Base-by-base conservation (phyloP, 23 tunicate genomes). In the Corella eumyota region DNA sequence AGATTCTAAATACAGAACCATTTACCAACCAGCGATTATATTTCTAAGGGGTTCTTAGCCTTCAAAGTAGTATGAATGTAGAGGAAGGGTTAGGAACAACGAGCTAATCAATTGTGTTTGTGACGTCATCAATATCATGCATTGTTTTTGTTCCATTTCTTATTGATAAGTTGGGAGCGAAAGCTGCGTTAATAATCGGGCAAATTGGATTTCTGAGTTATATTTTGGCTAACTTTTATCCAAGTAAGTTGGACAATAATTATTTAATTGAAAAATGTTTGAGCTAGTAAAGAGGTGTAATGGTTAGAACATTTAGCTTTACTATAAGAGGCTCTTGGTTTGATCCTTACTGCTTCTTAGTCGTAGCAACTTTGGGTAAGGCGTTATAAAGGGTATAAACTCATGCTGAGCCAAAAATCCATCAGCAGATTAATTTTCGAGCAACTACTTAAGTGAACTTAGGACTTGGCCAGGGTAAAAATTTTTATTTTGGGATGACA, bases 51-150 rank as follows among this genome's bases (percentile, higher is more conserved):
- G 65, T 75, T 20, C 6, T 75, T 22, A 40, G 38, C 6, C n/a
- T 78, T 7, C 66, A 78, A 50, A 78, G 85, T 56, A 78, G 85
- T 45, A 69, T 78, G 22, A 78, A 78, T 38, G 59, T 68, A 7
- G 85, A 69, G 62, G 85, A 69, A 24, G 85, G 85, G 15, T 25
- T 78, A 11, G 85, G 85, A 13, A 68, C 64, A 23, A 34, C 37
- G 23, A 60, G 74, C 24, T 61, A 67, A 1, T 17, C 59, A 34
- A 61, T 68, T 15, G 50, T 76, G 13, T 76, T 61, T 40, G 35
- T 65, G 1, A 52, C 51, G 11, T 75, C 81, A 21, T 37, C 72
- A 1, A 17, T 75, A 25, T 75, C 81, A 3, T 55, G 65, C 24
- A 6, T 75, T 25, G 25, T 29, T 19, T 15, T 75, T 29, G 64